Conservation (phyloP, 2,888 invertebrate species). For the Germaria angustata region DNA sequence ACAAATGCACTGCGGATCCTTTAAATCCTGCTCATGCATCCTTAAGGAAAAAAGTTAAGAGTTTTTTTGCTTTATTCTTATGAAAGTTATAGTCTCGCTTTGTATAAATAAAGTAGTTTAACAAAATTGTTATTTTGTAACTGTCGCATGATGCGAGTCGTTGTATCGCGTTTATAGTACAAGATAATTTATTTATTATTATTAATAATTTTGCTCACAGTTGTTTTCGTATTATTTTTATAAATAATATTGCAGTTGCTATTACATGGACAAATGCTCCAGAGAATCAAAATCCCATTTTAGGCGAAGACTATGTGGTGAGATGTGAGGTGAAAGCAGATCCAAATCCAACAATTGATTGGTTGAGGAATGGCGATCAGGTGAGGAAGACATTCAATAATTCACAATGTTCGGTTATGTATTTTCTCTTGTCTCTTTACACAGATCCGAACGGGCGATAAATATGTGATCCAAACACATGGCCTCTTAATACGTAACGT, state of each 20-base stretch:
- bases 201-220: constrained; percentile 21
- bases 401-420: background rate
- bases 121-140: constrained; percentile 40
- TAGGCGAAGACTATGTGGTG: constrained; percentile 87
- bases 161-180: background rate
- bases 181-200: constrained; percentile 34
- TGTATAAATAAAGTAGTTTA: constrained; percentile 30
- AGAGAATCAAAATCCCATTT: constrained; percentile 88
- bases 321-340: constrained; percentile 92
- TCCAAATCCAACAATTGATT: constrained; percentile 91
- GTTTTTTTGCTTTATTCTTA: constrained; percentile 12
- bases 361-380: constrained; percentile 88
- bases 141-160: background rate
- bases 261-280: constrained; percentile 94
- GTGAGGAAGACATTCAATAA: constrained; percentile 77
- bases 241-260: constrained; percentile 84
- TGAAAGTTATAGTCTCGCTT: background rate
- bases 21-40: constrained; percentile 28
- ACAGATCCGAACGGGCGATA: constrained; percentile 85
- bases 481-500: constrained; percentile 89
- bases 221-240: constrained; percentile 17
- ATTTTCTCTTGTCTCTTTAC: background rate
- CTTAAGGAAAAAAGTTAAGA: constrained; percentile 38
- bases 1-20: constrained; percentile 39
- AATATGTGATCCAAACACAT: constrained; percentile 87